Evolutionary conservation across 2,888 invertebrate species (phyloP), one percentile per base, ranked within the genome.

Genomic region (Galerucella nymphaeae): DNA sequence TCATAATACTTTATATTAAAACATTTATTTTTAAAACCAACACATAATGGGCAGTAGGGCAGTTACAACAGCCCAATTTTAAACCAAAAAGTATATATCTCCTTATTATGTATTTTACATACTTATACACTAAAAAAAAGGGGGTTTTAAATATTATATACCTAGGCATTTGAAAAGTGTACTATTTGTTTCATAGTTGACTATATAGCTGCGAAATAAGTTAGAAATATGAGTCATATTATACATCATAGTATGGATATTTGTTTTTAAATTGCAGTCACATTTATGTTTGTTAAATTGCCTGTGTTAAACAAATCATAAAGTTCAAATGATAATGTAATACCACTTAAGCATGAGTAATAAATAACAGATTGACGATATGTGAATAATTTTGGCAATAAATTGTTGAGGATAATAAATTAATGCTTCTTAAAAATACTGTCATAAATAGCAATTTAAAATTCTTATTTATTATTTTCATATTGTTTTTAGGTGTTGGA

Each of bases 401-500:
- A 18, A 16, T 53, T 8, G 0, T 16, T 18, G 6, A 18, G 6
- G 10, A 18, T 53, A 18, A 11, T 13, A 45, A 13, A 16, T 55
- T 18, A 4, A 18, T 55, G 55, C 5, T 11, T 14, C 14, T 55
- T 55, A 55, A 55, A 55, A 55, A 55, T 55, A 55, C 55, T 55
- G 16, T 18, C 5, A 16, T 16, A 55, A 55, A 55, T 55, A 55
- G 18, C 9, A 30, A 6, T 30, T 30, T 30, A 30, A 30, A 30
- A 20, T 41, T 41, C n/a, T 16, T 68, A 45, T 16, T 16, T 1
- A 50, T 18, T 53, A 30, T 45, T 9, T 57, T 42, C 5, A 11
- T 13, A 42, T 48, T 66, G 14, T 73, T 74, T n/a, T 66, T 63
- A 97, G 97, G 96, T 97, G 79, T 89, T 97, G 87, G 94, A 95